Base-by-base conservation (phyloP, 2,797 vertebrate species). In the Pachyuromys duprasi region DNA sequence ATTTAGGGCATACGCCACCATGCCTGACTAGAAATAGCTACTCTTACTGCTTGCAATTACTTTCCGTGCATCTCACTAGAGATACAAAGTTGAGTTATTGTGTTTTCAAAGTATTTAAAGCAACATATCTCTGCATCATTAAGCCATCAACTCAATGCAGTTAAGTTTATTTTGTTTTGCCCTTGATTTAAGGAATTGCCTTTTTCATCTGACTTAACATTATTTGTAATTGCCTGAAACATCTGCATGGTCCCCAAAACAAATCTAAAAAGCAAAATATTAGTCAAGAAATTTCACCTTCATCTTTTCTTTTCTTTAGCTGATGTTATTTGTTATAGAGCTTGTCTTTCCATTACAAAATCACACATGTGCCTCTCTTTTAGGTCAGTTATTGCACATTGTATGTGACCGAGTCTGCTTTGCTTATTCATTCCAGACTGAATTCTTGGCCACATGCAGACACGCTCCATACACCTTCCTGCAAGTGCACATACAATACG, bases 141-240 rank as follows among this genome's bases (percentile, higher is more conserved):
- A 81, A 95, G 42, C 45, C 15, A n/a, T 89, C 36, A 91, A 53
- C 20, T 72, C 5, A 2, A 5, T 53, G 63, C 42, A 57, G 13
- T 72, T 91, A 84, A 28, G 62, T 70, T 95, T 91, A 69, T 84
- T 91, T 93, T 83, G 78, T 78, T 93, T 93, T 88, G 42, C 62
- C 28, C 18, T 82, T 87, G 39, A 87, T 92, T 96, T 82, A 87
- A 87, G 76, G 76, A 60, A 67, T 93, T 84, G 13, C n/a, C 31
- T 75, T 91, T 93, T 86, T 33, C 67, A 63, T 93, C 18, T 91
- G 49, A 65, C 63, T 91, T 75, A 86, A 22, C 26, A 13, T 39
- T 76, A 63, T 87, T 81, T 92, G 70, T 65, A 78, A 63, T 82
- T 63, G 75, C 70, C 55, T 78, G 31, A 82, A 78, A 55, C 67